Conservation (phyloP, 2,797 vertebrate genomes). For the Muscicapa striata region DNA sequence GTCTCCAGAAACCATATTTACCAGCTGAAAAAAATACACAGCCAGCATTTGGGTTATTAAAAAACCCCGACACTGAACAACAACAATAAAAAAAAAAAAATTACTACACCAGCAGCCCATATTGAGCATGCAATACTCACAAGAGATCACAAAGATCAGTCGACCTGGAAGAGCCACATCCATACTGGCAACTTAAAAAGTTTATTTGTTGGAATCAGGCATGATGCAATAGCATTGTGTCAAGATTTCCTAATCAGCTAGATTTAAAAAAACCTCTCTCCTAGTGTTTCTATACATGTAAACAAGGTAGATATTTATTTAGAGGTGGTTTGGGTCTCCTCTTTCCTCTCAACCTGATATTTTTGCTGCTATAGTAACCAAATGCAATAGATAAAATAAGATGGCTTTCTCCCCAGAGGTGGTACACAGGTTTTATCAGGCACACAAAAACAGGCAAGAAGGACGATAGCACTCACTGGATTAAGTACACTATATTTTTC, state of each 20-base stretch:
- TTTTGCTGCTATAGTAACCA: constrained; percentile 81
- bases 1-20: neutral
- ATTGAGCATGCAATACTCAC: neutral
- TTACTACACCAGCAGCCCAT: neutral
- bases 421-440: constrained; percentile 33
- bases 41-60: neutral
- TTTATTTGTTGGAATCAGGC: neutral
- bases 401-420: constrained; percentile 46
- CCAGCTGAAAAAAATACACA: neutral
- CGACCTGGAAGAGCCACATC: neutral
- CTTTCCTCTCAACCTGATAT: constrained; percentile 32
- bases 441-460: neutral
- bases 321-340: neutral
- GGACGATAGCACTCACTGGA: neutral
- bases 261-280: neutral
- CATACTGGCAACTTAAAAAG: neutral
- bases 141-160: neutral
- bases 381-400: constrained; percentile 70
- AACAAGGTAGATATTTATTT: constrained; percentile 56
- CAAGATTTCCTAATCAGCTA: neutral
- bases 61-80: neutral
- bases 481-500: neutral
- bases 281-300: constrained; percentile 23
- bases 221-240: neutral
- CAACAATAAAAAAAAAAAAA: neutral